A percentile compares a stretch with the other conserved stretches of the same genome.
Conservation (phyloP, 1,140 invertebrate species). For the Zaprionus vittiger region DNA sequence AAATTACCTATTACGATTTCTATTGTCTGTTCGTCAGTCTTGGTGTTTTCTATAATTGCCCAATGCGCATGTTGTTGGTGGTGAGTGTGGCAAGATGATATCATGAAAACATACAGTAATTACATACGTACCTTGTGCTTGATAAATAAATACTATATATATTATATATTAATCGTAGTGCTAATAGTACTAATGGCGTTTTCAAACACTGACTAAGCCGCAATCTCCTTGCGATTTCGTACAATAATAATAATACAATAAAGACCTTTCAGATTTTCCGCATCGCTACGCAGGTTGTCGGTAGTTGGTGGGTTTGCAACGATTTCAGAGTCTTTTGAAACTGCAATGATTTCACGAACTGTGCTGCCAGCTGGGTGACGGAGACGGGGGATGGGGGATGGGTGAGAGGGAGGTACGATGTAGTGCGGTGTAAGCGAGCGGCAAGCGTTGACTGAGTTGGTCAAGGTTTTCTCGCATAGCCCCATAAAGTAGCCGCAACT, state of each 20-base stretch:
- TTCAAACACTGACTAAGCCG: conserved; percentile 19
- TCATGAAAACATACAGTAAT: conserved; percentile 37
- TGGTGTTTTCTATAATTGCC: conserved; percentile 49
- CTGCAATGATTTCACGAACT: conserved; percentile 60
- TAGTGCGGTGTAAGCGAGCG: conserved; percentile 22
- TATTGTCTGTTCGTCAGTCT: conserved; percentile 26
- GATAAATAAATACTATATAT: conserved; percentile 40
- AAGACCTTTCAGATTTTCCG: conserved; percentile 75
- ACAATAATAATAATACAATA: conserved; percentile 7
- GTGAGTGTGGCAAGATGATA: conserved; percentile 38
- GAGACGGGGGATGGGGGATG: conserved; percentile 5
- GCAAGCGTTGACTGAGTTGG: conserved; percentile 61
- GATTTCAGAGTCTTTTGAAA: conserved; percentile 71
- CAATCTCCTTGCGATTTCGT: conserved; percentile 35
- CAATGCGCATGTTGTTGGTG: conserved; percentile 18
- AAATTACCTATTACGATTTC: conserved; percentile 47
- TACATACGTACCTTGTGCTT: conserved; percentile 32
- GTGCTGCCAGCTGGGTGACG: conserved; percentile 21
- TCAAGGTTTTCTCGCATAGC: conserved; percentile 68
- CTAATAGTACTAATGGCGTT: conserved; percentile 31
- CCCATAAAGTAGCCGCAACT: conserved; percentile 52
- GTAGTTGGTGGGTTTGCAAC: conserved; percentile 34
- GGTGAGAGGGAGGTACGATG: conserved; percentile 10
- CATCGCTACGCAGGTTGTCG: conserved; percentile 56
- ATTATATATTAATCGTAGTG: not conserved